Evolutionary conservation across 2,888 invertebrate genomes (phyloP).

Genomic region (Fragum sueziense): DNA sequence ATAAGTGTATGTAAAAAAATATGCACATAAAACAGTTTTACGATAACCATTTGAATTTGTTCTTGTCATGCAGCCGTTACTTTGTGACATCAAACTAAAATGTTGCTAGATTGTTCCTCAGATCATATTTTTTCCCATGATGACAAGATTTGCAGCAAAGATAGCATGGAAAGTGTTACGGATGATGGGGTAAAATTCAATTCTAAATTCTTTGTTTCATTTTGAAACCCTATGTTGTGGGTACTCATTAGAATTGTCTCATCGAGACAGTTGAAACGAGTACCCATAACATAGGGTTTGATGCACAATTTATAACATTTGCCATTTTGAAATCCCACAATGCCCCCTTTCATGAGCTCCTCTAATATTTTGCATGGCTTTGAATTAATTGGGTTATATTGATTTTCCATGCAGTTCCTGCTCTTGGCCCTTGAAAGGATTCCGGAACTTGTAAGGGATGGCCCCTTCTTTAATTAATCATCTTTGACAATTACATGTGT

Average conservation of each 20-base stretch:
- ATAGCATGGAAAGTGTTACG: conserved; percentile 6
- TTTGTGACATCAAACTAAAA: conserved; percentile 3
- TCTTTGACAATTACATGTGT: background rate
- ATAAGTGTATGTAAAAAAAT: too few relatives aligned
- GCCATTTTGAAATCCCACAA: too few relatives aligned
- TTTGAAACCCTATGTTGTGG: too few relatives aligned
- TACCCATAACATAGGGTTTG: too few relatives aligned
- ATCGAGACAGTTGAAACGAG: too few relatives aligned
- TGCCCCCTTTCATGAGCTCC: too few relatives aligned
- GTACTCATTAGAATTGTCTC: too few relatives aligned
- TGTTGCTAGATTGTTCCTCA: conserved; percentile 7
- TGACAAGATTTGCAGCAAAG: conserved; percentile 20
- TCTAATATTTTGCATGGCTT: too few relatives aligned
- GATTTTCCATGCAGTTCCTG: conserved; percentile 10
- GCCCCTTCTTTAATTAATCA: conserved; percentile 11
- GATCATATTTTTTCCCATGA: conserved; percentile 11
- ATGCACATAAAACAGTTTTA: too few relatives aligned
- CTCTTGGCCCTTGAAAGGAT: background rate
- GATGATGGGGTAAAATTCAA: too few relatives aligned
- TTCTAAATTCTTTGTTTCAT: too few relatives aligned
- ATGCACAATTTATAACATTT: too few relatives aligned
- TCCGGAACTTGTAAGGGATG: background rate
- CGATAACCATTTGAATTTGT: background rate
- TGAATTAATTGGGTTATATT: conserved; percentile 14
- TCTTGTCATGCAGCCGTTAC: conserved; percentile 6